A percentile compares a stretch with the other conserved stretches of the same genome.
Conservation (phyloP, 2,888 invertebrate genomes). For the Cheilosia urbana region DNA sequence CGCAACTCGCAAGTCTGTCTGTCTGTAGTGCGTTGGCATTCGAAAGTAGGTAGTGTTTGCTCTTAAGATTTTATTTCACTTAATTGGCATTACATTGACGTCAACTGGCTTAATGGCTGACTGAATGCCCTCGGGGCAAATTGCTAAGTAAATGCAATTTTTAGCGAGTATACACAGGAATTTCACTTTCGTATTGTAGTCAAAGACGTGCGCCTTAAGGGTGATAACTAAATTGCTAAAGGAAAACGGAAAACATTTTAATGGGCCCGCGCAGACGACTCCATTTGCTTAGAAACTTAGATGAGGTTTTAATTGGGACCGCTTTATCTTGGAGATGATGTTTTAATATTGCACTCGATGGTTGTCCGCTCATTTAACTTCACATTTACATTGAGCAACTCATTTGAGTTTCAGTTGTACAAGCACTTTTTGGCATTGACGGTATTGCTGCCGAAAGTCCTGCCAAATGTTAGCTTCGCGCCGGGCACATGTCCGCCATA, state of each 20-base stretch:
- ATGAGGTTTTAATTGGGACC: slow-evolving; percentile 14
- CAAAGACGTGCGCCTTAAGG: slow-evolving; percentile 11
- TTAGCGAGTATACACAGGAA: background rate
- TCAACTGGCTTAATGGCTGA: slow-evolving; percentile 11
- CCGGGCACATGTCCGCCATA: slow-evolving; percentile 91
- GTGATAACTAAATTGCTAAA: slow-evolving; percentile 1
- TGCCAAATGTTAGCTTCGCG: slow-evolving; percentile 88
- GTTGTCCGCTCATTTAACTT: too few species aligned
- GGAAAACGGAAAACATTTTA: background rate
- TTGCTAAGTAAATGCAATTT: slow-evolving; percentile 1
- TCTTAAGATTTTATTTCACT: slow-evolving; percentile 25
- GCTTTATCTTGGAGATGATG: background rate
- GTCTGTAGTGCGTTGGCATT: slow-evolving; percentile 43
- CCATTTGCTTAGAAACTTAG: background rate
- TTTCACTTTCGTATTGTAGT: slow-evolving; percentile 6
- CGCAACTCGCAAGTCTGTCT: background rate
- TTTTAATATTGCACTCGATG: background rate
- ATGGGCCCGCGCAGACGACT: background rate
- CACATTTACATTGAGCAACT: too few species aligned
- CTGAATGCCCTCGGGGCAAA: background rate
- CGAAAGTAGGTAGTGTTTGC: slow-evolving; percentile 28
- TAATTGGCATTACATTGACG: slow-evolving; percentile 37
- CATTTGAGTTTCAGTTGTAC: background rate
- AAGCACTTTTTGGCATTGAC: slow-evolving; percentile 89
- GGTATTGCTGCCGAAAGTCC: slow-evolving; percentile 89